Conservation (phyloP, 92 coral and sea anemone species). For the Muricea muricata region DNA sequence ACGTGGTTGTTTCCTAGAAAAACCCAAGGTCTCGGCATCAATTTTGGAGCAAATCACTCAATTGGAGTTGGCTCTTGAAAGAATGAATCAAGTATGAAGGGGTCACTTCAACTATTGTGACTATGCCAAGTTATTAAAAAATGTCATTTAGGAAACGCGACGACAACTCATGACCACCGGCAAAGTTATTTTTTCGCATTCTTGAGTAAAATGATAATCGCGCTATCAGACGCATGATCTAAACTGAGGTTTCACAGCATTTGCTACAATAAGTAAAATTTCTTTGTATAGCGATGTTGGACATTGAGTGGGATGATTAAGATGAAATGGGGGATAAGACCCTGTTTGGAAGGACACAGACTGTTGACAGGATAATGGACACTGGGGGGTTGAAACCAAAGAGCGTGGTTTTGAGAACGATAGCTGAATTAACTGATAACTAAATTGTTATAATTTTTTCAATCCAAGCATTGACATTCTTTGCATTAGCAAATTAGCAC, state of each 20-base stretch:
- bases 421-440: no score
- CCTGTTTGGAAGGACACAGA: not conserved
- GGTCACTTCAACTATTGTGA: not conserved
- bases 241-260: not conserved
- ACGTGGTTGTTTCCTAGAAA: not conserved
- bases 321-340: not conserved
- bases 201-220: not conserved
- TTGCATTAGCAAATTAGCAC: no score
- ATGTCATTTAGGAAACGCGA: conserved; percentile 10
- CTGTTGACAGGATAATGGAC: not conserved
- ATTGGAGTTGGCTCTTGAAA: not conserved
- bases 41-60: not conserved
- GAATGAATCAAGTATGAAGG: not conserved
- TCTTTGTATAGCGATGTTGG: no score
- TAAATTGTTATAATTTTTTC: no score
- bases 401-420: no score
- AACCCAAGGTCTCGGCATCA: not conserved
- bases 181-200: conserved; percentile 18
- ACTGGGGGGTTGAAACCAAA: no score
- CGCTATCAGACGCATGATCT: not conserved
- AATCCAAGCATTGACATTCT: no score
- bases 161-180: not conserved
- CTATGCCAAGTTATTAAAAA: not conserved
- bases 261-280: no score
- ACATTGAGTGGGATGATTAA: not conserved